A percentile compares a stretch with the other conserved stretches of the same genome.
Conservation (phyloP, 2,888 invertebrate species). For the Drosophila rellima region DNA sequence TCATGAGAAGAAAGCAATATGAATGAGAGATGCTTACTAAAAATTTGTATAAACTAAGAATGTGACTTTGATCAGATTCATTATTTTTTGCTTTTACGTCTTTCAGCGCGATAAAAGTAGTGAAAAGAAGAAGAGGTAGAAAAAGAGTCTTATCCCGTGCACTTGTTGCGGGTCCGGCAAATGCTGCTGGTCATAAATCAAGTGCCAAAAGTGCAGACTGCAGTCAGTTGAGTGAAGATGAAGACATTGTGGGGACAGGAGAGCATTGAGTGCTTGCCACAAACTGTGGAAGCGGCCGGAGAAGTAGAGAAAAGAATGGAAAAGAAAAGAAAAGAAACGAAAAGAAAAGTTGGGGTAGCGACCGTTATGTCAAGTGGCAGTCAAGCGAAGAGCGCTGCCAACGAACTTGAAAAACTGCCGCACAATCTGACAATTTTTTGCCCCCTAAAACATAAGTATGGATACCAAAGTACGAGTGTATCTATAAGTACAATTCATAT, state of each 20-base stretch:
- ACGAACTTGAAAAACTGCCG: slow-evolving; percentile 57
- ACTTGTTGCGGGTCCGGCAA: slow-evolving; percentile 52
- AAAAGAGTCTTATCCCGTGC: slow-evolving; percentile 7
- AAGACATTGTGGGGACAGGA: neutral
- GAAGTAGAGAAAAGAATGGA: neutral
- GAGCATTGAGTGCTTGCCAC: neutral
- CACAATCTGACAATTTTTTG: slow-evolving; percentile 19
- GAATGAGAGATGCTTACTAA: neutral
- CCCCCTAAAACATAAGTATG: slow-evolving; percentile 6
- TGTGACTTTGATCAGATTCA: slow-evolving; percentile 6
- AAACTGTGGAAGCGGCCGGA: neutral
- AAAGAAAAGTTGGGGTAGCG: slow-evolving; percentile 12
- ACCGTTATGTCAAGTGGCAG: slow-evolving; percentile 57
- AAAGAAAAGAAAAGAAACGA: neutral
- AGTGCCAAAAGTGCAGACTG: slow-evolving; percentile 59
- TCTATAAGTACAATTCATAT: slow-evolving; percentile 25
- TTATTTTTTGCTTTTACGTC: neutral
- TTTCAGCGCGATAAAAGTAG: slow-evolving; percentile 1
- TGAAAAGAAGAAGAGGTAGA: neutral
- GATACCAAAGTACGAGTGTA: slow-evolving; percentile 3
- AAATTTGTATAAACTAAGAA: neutral
- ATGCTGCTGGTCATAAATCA: slow-evolving; percentile 62
- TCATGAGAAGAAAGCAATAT: neutral
- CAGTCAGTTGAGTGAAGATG: slow-evolving; percentile 1
- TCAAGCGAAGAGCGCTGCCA: slow-evolving; percentile 47